Evolutionary conservation across 2,113 vertebrate species (phyloP).

Genomic region (Zosterops lateralis): DNA sequence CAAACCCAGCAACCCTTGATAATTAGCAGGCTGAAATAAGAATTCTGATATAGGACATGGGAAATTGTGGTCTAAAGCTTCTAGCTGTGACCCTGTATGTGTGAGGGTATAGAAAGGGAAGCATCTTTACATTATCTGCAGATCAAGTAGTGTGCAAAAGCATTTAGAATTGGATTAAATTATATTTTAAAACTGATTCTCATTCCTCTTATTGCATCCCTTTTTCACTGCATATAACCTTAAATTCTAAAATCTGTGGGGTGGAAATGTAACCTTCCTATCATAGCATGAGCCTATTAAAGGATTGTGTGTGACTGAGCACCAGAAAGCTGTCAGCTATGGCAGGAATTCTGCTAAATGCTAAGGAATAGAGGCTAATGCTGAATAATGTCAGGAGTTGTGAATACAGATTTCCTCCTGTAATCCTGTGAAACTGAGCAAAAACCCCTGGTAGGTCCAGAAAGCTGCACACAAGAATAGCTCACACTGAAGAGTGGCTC

Average conservation of each 20-base stretch:
- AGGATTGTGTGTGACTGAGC: background rate
- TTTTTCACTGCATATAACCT: background rate
- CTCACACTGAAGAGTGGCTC: background rate
- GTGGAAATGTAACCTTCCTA: background rate
- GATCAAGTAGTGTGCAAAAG: background rate
- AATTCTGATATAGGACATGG: background rate
- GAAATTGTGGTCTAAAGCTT: background rate
- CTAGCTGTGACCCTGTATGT: background rate
- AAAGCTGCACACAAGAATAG: background rate
- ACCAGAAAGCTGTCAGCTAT: background rate
- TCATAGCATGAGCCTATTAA: background rate
- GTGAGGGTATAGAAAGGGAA: background rate
- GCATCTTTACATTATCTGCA: background rate
- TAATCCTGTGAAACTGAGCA: background rate
- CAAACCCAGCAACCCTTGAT: background rate
- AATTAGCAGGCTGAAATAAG: background rate
- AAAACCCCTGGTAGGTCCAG: background rate
- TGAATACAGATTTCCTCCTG: background rate
- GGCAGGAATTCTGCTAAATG: background rate
- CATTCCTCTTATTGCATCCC: background rate
- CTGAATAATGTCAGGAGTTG: background rate
- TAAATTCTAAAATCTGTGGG: background rate
- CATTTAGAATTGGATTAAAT: background rate
- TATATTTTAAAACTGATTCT: background rate
- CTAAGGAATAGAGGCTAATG: background rate